A percentile compares a stretch with the other conserved stretches of the same genome.
Conservation (phyloP, 2,888 invertebrate species). For the Scaptomyza caliginosa region DNA sequence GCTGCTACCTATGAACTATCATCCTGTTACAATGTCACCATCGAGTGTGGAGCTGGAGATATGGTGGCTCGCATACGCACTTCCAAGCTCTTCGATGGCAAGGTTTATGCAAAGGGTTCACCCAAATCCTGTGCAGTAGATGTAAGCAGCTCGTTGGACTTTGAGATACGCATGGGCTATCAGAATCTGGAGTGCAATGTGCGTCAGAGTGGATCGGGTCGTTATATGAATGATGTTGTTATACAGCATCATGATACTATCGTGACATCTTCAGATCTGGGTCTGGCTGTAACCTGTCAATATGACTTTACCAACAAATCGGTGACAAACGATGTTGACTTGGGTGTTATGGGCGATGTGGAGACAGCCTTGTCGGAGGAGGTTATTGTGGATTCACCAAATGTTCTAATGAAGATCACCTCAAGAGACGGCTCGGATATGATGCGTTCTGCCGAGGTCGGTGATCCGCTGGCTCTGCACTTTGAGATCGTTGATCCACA, state of each 20-base stretch:
- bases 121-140: slow-evolving; percentile 96
- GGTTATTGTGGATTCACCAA: slow-evolving; percentile 95
- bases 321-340: slow-evolving; percentile 94
- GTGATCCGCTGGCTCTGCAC: slow-evolving; percentile 94
- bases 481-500: slow-evolving; percentile 96
- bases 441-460: slow-evolving; percentile 94
- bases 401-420: slow-evolving; percentile 96
- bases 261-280: slow-evolving; percentile 95
- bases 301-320: slow-evolving; percentile 97
- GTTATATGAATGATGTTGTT: slow-evolving; percentile 94
- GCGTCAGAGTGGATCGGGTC: slow-evolving; percentile 91
- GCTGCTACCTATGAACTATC: slow-evolving; percentile 96
- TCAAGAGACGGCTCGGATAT: slow-evolving; percentile 92
- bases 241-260: slow-evolving; percentile 98
- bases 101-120: slow-evolving; percentile 96
- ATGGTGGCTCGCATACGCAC: slow-evolving; percentile 97
- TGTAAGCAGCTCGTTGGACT: slow-evolving; percentile 93
- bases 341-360: slow-evolving; percentile 94
- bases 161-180: slow-evolving; percentile 95
- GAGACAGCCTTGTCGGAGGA: slow-evolving; percentile 93
- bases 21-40: slow-evolving; percentile 96
- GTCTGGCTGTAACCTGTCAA: slow-evolving; percentile 95
- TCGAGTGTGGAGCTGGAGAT: slow-evolving; percentile 95
- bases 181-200: slow-evolving; percentile 96
- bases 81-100: slow-evolving; percentile 95